Evolutionary conservation across 2,888 invertebrate genomes (phyloP).

Genomic region (Erebia ligea): DNA sequence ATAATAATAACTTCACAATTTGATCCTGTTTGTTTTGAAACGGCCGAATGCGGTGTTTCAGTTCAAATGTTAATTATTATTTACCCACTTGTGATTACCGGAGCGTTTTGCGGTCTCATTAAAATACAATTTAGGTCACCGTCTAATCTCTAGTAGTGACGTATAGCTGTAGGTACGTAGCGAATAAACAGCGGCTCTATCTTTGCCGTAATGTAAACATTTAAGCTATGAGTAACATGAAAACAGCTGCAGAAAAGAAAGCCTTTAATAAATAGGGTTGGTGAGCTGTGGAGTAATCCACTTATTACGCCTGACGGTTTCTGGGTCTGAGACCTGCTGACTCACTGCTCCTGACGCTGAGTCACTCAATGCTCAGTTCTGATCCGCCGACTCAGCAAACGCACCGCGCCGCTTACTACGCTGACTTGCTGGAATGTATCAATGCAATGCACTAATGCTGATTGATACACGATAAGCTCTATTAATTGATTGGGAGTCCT

Average conservation of each 20-base stretch:
- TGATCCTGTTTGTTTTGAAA: constrained; percentile 10
- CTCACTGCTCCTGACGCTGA: constrained; percentile 73
- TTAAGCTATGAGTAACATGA: neutral
- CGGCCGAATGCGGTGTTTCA: neutral
- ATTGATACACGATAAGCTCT: constrained; percentile 60
- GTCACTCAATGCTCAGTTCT: constrained; percentile 58
- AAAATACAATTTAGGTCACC: constrained; percentile 65
- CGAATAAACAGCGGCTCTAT: constrained; percentile 29
- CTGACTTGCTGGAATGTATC: constrained; percentile 63
- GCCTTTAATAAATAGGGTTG: constrained; percentile 65
- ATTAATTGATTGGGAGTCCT: constrained; percentile 42
- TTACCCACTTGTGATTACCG: constrained; percentile 39
- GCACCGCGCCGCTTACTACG: constrained; percentile 59
- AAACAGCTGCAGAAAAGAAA: constrained; percentile 49
- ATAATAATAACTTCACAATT: constrained; percentile 4
- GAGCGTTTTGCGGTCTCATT: constrained; percentile 56
- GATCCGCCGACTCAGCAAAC: constrained; percentile 44
- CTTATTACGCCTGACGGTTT: constrained; percentile 75
- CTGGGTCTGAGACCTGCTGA: constrained; percentile 58
- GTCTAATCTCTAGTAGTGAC: constrained; percentile 49
- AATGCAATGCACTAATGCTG: constrained; percentile 65
- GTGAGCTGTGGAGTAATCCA: constrained; percentile 74
- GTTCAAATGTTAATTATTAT: constrained; percentile 39
- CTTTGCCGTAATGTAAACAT: constrained; percentile 17
- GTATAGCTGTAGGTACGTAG: constrained; percentile 6